Conservation (phyloP, 2,888 invertebrate genomes). For the Hyposoter didymator region DNA sequence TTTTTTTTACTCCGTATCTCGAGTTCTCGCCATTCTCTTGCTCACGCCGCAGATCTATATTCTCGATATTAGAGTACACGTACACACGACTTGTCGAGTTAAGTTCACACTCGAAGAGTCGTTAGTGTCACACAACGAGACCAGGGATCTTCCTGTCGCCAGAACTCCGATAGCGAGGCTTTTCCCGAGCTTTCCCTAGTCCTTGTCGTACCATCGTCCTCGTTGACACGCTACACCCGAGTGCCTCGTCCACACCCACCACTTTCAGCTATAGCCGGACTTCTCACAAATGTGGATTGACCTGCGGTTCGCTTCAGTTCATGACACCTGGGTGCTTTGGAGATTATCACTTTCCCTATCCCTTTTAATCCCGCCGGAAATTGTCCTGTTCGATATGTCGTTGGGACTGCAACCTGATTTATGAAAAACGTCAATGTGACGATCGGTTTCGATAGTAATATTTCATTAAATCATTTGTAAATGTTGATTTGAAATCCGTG, state of each 20-base stretch:
- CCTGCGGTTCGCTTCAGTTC: not conserved
- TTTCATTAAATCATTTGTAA: not conserved
- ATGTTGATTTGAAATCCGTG: not conserved
- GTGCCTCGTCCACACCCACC: conserved; percentile 14
- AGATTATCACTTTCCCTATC: not conserved
- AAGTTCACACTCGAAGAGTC: conserved; percentile 49
- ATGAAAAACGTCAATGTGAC: not conserved
- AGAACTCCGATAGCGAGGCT: conserved; percentile 25
- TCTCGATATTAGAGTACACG: conserved; percentile 42
- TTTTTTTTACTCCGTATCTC: conserved; percentile 9
- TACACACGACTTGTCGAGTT: conserved; percentile 38
- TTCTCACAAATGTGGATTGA: conserved; percentile 19
- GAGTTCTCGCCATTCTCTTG: not conserved
- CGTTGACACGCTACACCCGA: conserved; percentile 2
- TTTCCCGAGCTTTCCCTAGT: conserved; percentile 47
- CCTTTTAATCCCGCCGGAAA: conserved; percentile 18
- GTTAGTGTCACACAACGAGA: conserved; percentile 62
- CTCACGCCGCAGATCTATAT: not conserved
- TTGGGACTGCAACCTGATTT: conserved; percentile 2
- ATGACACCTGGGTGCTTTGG: conserved; percentile 10
- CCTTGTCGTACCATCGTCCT: conserved; percentile 21
- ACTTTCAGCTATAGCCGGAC: not conserved
- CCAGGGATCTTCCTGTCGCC: conserved; percentile 60
- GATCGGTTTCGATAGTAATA: not conserved
- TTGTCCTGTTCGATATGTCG: conserved; percentile 16